Conservation (phyloP, 1,140 invertebrate species). For the Eueides isabella region DNA sequence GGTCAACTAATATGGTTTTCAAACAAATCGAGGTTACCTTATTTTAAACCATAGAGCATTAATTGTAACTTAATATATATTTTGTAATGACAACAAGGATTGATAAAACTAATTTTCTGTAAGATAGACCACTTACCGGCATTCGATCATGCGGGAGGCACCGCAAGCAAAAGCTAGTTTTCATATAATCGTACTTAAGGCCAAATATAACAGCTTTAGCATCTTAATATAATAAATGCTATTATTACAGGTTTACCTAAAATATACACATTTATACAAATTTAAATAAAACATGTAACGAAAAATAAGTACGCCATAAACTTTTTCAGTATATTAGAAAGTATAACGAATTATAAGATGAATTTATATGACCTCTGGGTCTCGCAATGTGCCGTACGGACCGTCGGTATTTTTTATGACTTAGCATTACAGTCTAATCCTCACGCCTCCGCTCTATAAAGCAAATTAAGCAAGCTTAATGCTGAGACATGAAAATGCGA, state of each 20-base stretch:
- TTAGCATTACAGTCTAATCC: constrained; percentile 23
- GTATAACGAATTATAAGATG: background rate
- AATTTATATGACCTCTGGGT: constrained; percentile 6
- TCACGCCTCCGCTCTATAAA: constrained; percentile 23
- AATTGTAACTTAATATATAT: no score
- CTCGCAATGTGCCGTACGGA: background rate
- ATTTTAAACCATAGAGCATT: no score
- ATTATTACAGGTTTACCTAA: background rate
- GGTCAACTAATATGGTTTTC: no score
- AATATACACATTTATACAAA: background rate
- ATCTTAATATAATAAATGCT: no score
- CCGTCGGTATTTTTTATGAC: constrained; percentile 12
- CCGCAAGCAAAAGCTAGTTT: no score
- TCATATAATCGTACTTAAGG: no score
- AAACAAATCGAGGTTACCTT: no score
- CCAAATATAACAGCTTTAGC: no score
- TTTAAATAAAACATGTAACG: background rate
- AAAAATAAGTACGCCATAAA: background rate
- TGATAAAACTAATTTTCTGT: no score
- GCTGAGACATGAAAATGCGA: background rate
- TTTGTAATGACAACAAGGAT: no score
- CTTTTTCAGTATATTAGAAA: constrained; percentile 2
- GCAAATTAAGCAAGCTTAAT: constrained; percentile 34
- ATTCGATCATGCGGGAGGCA: no score
- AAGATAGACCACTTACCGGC: no score